phyloP scores from a whole-genome alignment of 37 sponge, comb jelly and placozoan genomes.

The Ephydatia muelleri region DNA sequence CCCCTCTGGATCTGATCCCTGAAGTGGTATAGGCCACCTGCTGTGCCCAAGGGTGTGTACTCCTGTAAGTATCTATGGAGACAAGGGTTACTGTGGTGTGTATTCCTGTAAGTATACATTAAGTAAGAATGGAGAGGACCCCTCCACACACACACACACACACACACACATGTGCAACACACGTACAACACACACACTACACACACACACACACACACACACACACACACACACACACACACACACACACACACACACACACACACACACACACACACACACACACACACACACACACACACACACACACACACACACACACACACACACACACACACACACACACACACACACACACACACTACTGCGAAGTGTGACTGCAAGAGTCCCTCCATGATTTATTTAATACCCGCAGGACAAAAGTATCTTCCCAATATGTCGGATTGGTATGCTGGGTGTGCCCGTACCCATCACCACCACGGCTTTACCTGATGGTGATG shows the following conservation, averaged over 20 bases:
- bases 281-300: no score
- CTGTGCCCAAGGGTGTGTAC: conserved; percentile 93
- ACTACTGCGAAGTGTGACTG: not conserved
- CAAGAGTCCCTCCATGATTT: not conserved
- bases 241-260: no score
- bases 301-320: no score
- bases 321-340: no score
- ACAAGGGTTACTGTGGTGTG: not conserved
- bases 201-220: no score
- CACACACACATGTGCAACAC: conserved; percentile 15
- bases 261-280: no score
- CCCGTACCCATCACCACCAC: not conserved
- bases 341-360: conserved; percentile 22
- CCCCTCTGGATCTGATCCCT: conserved; percentile 93
- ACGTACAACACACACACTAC: not conserved
- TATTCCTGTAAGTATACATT: not conserved
- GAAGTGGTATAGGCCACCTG: conserved; percentile 98
- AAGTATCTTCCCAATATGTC: no score
- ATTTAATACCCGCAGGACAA: not conserved
- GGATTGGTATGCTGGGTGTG: no score
- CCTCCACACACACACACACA: conserved; percentile 24
- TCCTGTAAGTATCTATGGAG: conserved; percentile 93
- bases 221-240: no score
- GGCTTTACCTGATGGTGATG: conserved; percentile 59
- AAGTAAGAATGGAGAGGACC: not conserved